Evolutionary conservation across 1,140 invertebrate species (phyloP), one percentile per base, ranked within the genome.

Genomic region (Pseudomyrmex pallidus): DNA sequence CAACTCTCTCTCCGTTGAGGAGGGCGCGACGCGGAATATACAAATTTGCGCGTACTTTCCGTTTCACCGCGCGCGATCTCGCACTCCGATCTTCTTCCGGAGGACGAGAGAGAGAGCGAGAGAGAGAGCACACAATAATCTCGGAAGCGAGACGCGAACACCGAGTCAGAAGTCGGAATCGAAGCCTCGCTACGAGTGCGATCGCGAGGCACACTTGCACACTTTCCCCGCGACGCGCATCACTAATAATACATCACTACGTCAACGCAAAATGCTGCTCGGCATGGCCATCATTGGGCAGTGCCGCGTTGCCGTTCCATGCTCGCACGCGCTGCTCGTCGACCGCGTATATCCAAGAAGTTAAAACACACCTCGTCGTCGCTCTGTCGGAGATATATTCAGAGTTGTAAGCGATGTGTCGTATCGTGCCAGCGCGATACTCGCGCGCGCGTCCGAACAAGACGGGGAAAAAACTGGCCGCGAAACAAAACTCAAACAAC

Each of bases 231-330:
- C 76, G 76, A 80, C 66, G 76, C 66, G 76, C 76, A 80, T 66
- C 76, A 80, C 76, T 80, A 80, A 80, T 80, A 80, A 80, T 80
- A 80, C 76, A 80, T 80, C 76, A 61, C 76, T 80, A 80, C 76
- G 76, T 80, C 76, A 80, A 80, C 76, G 76, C 64, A 70, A 59
- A 80, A 35, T 35, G 35, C 35, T 59, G 66, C 76, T 54, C 76
- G 76, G 66, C 76, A 80, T 66, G 76, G 76, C 76, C 76, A 80
- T 80, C 76, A 80, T 80, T 80, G 76, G 76, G 76, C 76, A 80
- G 76, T 80, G 66, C 76, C 76, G 76, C 66, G 66, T 68, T 54
- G 76, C 20, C 64, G 76, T 80, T 70, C 64, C 54, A 48, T 61
- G 76, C 70, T 66, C 76, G 70, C 70, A 66, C 76, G 76, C 57